These are phyloP conservation scores for Nomada goodeniana DNA, from an alignment of 2,888 invertebrate genomes.

Conservation along the genomic window DNA sequence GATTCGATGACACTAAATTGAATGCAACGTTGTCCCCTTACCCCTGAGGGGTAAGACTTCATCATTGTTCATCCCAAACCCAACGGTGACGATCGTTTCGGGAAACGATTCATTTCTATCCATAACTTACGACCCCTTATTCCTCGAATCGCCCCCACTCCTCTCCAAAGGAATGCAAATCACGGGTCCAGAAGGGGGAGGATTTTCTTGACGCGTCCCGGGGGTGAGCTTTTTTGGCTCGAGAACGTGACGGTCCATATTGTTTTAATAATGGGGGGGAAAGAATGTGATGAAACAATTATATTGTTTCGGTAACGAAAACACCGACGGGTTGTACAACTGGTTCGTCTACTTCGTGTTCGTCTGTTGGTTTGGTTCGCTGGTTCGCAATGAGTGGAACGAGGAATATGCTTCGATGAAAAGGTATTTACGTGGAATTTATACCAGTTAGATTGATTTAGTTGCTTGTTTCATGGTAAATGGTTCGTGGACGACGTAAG, in stretches of 20 bases:
- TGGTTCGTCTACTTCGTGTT: too few species aligned
- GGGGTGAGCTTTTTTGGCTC: neutral
- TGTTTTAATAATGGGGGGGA: too few species aligned
- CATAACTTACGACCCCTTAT: neutral
- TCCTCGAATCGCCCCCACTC: neutral
- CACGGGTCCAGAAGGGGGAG: neutral
- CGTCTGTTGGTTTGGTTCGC: too few species aligned
- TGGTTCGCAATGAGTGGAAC: too few species aligned
- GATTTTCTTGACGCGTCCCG: neutral
- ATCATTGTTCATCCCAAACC: neutral
- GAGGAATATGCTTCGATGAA: too few species aligned
- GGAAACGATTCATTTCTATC: neutral
- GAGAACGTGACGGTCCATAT: neutral
- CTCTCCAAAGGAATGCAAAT: constrained; percentile 3
- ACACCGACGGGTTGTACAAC: too few species aligned
- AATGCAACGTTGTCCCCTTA: constrained; percentile 13
- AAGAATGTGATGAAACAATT: too few species aligned
- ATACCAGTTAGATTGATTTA: neutral
- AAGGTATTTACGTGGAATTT: neutral
- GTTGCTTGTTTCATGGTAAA: neutral
- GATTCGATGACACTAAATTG: constrained; percentile 46
- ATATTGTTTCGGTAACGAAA: too few species aligned
- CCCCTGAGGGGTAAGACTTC: constrained; percentile 15
- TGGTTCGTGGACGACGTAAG: neutral
- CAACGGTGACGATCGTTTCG: neutral